phyloP scores from a whole-genome alignment of 2,888 invertebrate genomes.

The Amaurobius ferox region DNA sequence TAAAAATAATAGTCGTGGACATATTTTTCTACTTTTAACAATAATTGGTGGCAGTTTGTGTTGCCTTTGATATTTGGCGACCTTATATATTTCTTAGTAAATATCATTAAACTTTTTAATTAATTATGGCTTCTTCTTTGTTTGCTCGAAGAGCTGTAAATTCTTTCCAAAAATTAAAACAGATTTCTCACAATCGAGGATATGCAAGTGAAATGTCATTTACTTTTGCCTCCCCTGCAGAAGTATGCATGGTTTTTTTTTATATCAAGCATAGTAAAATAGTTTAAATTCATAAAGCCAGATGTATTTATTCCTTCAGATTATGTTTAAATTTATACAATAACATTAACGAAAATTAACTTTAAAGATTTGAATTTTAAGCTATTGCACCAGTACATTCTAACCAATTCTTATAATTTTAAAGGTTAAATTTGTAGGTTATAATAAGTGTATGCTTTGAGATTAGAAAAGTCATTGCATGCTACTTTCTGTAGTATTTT shows the following conservation, averaged over 20 bases:
- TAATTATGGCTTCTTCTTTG: slow-evolving; percentile 42
- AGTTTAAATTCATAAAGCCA: not conserved
- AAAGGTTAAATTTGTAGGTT: no score
- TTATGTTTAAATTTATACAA: not conserved
- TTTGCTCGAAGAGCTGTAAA: slow-evolving; percentile 22
- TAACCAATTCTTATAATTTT: no score
- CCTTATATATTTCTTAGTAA: slow-evolving; percentile 14
- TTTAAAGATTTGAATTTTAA: no score
- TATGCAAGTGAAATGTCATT: slow-evolving; percentile 90
- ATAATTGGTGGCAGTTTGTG: no score
- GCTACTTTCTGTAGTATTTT: no score
- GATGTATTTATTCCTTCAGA: not conserved
- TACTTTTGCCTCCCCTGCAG: slow-evolving; percentile 92
- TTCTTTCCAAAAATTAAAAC: slow-evolving; percentile 33
- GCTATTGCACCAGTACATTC: no score
- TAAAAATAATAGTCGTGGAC: no score
- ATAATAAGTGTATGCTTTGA: no score
- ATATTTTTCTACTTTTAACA: no score
- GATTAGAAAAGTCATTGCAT: no score
- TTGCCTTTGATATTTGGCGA: no score
- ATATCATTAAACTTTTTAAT: not conserved
- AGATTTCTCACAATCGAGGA: slow-evolving; percentile 76
- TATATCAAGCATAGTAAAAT: not conserved
- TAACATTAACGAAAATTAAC: no score
- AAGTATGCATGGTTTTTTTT: slow-evolving; percentile 80